Evolutionary conservation across 2,888 invertebrate species (phyloP).

Genomic region (Syrista parreyssii): DNA sequence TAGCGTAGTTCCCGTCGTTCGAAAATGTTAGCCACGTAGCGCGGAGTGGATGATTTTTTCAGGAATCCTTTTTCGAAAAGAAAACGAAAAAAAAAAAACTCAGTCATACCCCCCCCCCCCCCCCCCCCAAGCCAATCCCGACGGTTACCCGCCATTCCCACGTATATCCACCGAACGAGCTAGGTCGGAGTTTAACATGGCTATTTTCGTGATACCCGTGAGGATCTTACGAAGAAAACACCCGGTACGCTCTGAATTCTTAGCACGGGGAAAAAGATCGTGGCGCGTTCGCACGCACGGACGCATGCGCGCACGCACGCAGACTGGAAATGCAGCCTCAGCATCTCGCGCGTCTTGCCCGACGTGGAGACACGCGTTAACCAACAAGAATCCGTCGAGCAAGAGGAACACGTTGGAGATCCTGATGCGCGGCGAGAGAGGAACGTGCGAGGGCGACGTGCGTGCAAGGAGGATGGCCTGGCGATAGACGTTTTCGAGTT

Average conservation of each 20-base stretch:
- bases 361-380: constrained; percentile 9
- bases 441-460: constrained; percentile 1
- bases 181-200: neutral
- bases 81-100: neutral
- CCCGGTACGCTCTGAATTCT: constrained; percentile 6
- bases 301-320: neutral
- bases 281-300: neutral
- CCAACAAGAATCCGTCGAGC: neutral
- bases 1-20: no score
- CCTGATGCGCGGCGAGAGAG: no score
- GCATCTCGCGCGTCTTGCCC: constrained; percentile 6
- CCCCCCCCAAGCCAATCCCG: neutral
- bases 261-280: neutral
- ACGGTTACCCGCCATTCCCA: no score
- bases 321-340: constrained; percentile 8
- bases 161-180: no score
- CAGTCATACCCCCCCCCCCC: no score
- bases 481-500: neutral
- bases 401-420: no score
- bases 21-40: neutral
- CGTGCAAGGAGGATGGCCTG: no score
- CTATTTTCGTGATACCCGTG: neutral
- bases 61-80: neutral
- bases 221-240: constrained; percentile 1
- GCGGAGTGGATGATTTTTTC: constrained; percentile 3